A percentile compares a stretch with the other conserved stretches of the same genome.
Evolutionary conservation across 2,113 vertebrate genomes (phyloP).

Genomic region (Shinisaurus crocodilurus): DNA sequence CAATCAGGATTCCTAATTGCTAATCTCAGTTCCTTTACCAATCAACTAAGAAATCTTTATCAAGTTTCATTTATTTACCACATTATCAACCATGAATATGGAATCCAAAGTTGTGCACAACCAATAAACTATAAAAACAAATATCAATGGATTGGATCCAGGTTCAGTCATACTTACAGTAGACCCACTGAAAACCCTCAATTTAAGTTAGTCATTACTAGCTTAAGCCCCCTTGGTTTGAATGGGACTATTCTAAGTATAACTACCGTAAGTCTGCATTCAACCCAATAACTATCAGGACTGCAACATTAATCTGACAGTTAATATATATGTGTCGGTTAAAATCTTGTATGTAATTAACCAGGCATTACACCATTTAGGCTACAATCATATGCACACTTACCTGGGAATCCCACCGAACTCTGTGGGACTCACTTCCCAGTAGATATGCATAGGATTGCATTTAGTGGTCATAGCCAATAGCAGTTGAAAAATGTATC

Average conservation of each 20-base stretch:
- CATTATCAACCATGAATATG: background rate
- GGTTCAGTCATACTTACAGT: background rate
- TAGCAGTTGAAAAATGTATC: background rate
- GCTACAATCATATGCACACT: too few species aligned
- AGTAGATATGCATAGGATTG: background rate
- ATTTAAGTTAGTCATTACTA: background rate
- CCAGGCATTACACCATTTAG: background rate
- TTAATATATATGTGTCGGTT: background rate
- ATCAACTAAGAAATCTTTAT: background rate
- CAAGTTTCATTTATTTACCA: background rate
- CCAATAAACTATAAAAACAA: background rate
- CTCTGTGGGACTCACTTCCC: too few species aligned
- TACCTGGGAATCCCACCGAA: too few species aligned
- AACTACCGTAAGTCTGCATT: background rate
- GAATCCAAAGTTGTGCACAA: background rate
- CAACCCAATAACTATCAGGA: background rate
- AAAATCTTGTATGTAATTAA: background rate
- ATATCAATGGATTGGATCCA: background rate
- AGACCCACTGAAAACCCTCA: background rate
- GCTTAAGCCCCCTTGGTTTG: too few species aligned
- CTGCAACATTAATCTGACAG: background rate
- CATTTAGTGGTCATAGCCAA: background rate
- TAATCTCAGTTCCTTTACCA: background rate
- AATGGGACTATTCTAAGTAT: background rate
- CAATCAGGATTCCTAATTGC: background rate